Percentiles rank a stretch among this genome's conserved stretches.
Conservation (phyloP, 2,797 vertebrate genomes). For the Ispidina picta region DNA sequence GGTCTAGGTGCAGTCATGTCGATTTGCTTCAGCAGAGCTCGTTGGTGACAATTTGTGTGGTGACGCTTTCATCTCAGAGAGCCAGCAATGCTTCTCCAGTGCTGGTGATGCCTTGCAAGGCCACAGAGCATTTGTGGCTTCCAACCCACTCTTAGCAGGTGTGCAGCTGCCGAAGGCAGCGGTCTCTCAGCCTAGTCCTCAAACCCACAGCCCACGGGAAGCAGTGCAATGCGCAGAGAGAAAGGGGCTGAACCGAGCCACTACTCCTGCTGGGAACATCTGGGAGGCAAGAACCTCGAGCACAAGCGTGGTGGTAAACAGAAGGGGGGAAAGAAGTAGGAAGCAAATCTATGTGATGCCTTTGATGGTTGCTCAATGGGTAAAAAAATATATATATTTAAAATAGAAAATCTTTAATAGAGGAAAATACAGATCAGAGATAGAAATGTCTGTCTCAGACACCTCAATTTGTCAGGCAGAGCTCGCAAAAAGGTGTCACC, state of each 20-base stretch:
- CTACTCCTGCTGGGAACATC: neutral
- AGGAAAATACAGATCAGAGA: neutral
- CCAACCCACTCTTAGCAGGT: rapidly evolving
- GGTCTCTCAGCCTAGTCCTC: neutral
- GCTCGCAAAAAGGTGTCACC: neutral
- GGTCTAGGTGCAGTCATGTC: rapidly evolving
- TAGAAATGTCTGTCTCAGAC: neutral
- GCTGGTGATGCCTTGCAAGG: neutral
- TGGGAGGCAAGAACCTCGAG: neutral
- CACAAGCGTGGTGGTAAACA: neutral
- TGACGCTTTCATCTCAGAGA: neutral
- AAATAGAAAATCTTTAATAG: neutral
- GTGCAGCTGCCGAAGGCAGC: neutral
- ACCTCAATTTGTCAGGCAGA: neutral
- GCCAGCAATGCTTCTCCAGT: neutral
- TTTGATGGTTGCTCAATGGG: neutral
- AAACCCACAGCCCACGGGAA: neutral
- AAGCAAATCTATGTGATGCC: neutral
- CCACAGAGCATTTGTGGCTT: rapidly evolving
- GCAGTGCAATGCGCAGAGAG: neutral
- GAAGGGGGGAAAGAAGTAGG: neutral
- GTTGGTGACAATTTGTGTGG: rapidly evolving
- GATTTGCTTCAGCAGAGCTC: neutral
- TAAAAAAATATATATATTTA: neutral
- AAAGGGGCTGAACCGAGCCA: neutral